Evolutionary conservation across 2,113 vertebrate species (phyloP), one percentile per base, ranked within the genome.

Genomic region (Perca fluviatilis): DNA sequence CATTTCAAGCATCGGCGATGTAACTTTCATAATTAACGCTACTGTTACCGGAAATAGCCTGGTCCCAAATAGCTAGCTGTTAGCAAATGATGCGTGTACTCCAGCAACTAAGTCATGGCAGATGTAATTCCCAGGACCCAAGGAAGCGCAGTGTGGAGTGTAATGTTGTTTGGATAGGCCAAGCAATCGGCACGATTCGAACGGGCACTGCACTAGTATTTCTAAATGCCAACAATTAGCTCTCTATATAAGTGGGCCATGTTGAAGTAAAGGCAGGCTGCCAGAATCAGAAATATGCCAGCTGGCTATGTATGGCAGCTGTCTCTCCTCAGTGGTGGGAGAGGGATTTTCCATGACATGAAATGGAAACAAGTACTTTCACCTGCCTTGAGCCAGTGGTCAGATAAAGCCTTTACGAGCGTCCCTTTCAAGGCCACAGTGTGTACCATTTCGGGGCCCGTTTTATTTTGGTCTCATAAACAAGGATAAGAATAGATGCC

Each of bases 401-500:
- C 84, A 77, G 73, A 88, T 83, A 77, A 73, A 82, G 82, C 77
- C 60, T 85, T 91, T 89, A 86, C 1, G 60, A 84, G 87, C 13
- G 47, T 68, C 80, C 30, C 40, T 79, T 78, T 54, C 69, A 69
- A 36, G 73, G 88, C 80, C 84, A 77, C 90, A 84, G 66, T 19
- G 25, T 75, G 58, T 57, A 60, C 77, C 69, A 64, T 80, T 88
- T 82, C 27, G 43, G 15, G 13, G 10, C 14, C 46, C 9, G 68
- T 62, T 86, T 89, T 89, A 91, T 91, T 94, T 85, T 80, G 47
- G 84, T 78, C 87, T 64, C 80, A 77, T 89, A 86, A 86, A 90
- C 89, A 40, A 53, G 62, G 74, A 83, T 84, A 73, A 79, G 79
- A 93, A 91, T 90, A 93, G 87, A 90, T 67, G 85, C 54, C 80